These are phyloP conservation scores for Atethmia centrago DNA, from an alignment of 2,888 invertebrate genomes.

Conservation along the genomic window DNA sequence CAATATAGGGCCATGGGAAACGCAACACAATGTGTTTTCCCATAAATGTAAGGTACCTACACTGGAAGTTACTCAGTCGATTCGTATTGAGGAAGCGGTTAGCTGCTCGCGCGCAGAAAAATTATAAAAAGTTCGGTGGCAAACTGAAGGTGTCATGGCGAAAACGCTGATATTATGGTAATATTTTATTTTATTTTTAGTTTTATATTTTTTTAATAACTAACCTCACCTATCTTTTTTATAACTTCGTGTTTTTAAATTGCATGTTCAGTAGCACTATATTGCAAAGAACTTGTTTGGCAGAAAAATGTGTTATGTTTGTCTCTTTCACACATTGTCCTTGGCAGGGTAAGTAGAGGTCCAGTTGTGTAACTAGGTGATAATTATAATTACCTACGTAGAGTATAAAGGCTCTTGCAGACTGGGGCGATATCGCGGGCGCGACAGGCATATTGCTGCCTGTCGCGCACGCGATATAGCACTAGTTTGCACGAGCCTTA, in stretches of 20 bases:
- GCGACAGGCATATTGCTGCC: too few species aligned
- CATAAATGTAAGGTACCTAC: conserved; percentile 71
- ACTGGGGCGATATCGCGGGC: too few species aligned
- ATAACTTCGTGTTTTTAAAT: neutral
- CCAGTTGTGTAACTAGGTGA: conserved; percentile 6
- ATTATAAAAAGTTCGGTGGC: conserved; percentile 81
- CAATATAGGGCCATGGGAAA: conserved; percentile 77
- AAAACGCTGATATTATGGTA: conserved; percentile 79
- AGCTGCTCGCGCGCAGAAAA: conserved; percentile 71
- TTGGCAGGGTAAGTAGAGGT: conserved; percentile 40
- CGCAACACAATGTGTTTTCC: conserved; percentile 82
- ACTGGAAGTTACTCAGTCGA: conserved; percentile 76
- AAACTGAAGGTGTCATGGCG: conserved; percentile 82
- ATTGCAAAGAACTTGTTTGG: conserved; percentile 31
- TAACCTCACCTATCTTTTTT: too few species aligned
- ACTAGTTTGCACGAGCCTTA: too few species aligned
- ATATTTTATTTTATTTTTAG: conserved; percentile 52
- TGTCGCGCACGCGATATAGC: too few species aligned
- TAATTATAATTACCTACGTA: too few species aligned
- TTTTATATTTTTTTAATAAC: conserved; percentile 12
- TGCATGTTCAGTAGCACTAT: conserved; percentile 10
- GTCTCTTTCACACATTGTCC: conserved; percentile 50
- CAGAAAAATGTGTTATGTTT: conserved; percentile 21
- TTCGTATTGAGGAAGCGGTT: conserved; percentile 74
- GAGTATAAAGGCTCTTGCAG: too few species aligned